Conservation (phyloP, 2,113 vertebrate genomes). For the Cacatua alba region DNA sequence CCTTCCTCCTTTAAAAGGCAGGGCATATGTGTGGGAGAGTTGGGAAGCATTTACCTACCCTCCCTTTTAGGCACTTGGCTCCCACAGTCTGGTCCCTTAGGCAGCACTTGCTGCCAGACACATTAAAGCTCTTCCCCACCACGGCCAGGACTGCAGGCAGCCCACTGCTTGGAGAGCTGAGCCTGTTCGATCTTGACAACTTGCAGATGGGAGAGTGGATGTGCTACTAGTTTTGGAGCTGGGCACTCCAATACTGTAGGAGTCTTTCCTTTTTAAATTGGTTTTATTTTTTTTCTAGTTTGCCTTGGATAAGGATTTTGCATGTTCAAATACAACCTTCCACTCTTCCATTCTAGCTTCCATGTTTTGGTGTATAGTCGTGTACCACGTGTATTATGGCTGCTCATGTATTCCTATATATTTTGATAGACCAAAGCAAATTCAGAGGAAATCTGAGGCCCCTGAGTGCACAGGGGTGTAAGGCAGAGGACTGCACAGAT, state of each 20-base stretch:
- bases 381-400: accelerated
- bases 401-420: not conserved
- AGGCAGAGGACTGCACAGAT: not conserved
- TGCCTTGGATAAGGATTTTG: not conserved
- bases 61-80: not conserved
- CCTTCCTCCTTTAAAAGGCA: not conserved
- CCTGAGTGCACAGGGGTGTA: not conserved
- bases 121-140: not conserved
- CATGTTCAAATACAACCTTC: not conserved
- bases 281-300: not conserved
- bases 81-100: not conserved
- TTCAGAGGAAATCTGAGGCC: not conserved
- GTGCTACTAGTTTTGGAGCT: not conserved
- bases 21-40: not conserved
- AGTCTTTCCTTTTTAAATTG: not conserved
- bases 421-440: not conserved
- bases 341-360: not conserved
- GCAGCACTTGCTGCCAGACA: not conserved
- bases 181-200: not conserved
- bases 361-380: not conserved
- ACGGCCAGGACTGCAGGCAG: accelerated
- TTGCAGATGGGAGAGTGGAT: not conserved
- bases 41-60: not conserved
- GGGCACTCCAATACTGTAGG: not conserved
- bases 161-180: not conserved